Evolutionary conservation across 2,113 vertebrate genomes (phyloP), one percentile per base, ranked within the genome.

Genomic region (Oxygymnocypris stewartii): DNA sequence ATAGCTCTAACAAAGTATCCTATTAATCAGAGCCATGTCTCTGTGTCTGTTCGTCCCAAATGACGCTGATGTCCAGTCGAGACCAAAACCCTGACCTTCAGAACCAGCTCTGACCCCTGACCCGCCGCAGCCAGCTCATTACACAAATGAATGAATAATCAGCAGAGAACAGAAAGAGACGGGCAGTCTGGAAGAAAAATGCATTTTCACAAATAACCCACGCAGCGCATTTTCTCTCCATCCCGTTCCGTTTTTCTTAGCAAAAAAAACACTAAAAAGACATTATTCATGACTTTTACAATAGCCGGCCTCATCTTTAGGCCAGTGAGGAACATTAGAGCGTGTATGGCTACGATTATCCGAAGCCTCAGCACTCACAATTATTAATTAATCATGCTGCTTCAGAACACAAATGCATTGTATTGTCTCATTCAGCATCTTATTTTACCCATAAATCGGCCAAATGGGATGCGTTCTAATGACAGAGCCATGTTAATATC

Each of bases 401-500:
- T 91, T 91, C 94, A 93, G 93, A 96, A 96, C 95, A 96, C 94
- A 95, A 97, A 97, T 96, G 96, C 95, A 95, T 95, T 95, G 96
- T 96, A 96, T 97, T 96, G 94, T 96, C 94, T 96, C 95, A 93
- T 96, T 96, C 94, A 91, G 94, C 96, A 95, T 96, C 94, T n/a
- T 95, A 96, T 96, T 97, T 97, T 96, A 96, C 95, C 94, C 95
- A 42, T 84, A 73, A 84, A 84, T 59, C 82, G 18, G 93, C 93
- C 93, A 96, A 96, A 96, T 94, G 95, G 94, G 94, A 92, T 93
- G 94, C 93, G 91, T 95, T 96, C 96, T 97, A 97, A 97, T 97
- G 96, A 96, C 95, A 96, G 95, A 96, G 95, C 94, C 94, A 88
- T 97, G 96, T 98, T 97, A 97, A 96, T 97, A 97, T 97, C 96